Base-by-base conservation (phyloP, 2,888 invertebrate species). In the Agonopterix subpropinquella region DNA sequence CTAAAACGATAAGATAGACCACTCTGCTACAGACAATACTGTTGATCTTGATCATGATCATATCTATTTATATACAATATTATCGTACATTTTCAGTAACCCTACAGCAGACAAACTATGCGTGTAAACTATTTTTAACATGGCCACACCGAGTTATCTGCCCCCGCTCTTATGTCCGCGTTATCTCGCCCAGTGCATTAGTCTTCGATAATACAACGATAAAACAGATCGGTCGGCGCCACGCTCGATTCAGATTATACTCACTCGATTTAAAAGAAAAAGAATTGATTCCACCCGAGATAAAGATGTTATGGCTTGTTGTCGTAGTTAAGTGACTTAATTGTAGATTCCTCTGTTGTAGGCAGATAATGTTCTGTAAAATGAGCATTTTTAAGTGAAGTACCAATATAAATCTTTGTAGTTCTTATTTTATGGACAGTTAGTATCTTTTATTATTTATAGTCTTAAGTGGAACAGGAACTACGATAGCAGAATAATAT, bases 91-190 rank as follows among this genome's bases (percentile, higher is more conserved):
- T 54, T 62, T 64, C 62, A 67, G 66, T 70, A 70, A 64, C 67
- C 70, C 74, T 65, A 64, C 62, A 65, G 56, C 69, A 65, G 71
- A 75, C 71, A 75, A 81, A 80, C 80, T 85, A 86, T 84, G 79
- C 82, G 76, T 84, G 84, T 86, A 83, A 80, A 86, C 84, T 85
- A 86, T 87, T 86, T 86, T 83, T 82, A 86, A 86, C 87, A 86
- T 82, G 86, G 73, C 85, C 86, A 87, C 87, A 86, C 84, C 66
- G 84, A 70, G 79, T 77, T 86, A 87, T 88, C 87, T 80, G 85
- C 84, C 74, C 79, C 85, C 73, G 83, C 85, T 84, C 84, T 86
- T 83, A 83, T 83, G 82, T 70, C 74, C 65, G 67, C 57, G 68
- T 79, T 88, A 87, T 88, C 87, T 76, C 68, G 65, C 62, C 65